Evolutionary conservation across 2,888 invertebrate species (phyloP).

Genomic region (Eristalis pertinax): DNA sequence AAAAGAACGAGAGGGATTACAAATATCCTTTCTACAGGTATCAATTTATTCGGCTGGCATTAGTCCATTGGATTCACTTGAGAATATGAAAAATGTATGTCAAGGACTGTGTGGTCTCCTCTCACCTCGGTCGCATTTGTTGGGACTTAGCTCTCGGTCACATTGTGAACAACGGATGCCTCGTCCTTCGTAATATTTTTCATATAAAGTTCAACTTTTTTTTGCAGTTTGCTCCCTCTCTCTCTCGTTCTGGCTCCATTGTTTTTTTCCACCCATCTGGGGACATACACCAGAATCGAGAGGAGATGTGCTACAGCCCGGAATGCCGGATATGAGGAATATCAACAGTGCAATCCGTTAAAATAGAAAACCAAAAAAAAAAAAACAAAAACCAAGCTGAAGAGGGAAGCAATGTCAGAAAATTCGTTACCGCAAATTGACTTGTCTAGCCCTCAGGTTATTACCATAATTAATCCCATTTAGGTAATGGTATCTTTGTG

Average conservation of each 20-base stretch:
- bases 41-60: constrained; percentile 59
- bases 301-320: constrained; percentile 18
- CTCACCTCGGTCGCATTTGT: background rate
- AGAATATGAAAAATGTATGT: constrained; percentile 49
- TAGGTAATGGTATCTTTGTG: constrained; percentile 49
- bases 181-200: constrained; percentile 51
- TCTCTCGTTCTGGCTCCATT: background rate
- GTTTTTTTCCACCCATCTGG: constrained; percentile 25
- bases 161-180: constrained; percentile 8
- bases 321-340: constrained; percentile 44
- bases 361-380: constrained; percentile 23
- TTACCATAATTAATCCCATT: constrained; percentile 69
- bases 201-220: constrained; percentile 49
- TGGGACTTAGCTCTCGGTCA: background rate
- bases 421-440: constrained; percentile 60
- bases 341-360: constrained; percentile 62
- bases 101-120: constrained; percentile 41
- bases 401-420: constrained; percentile 28
- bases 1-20: constrained; percentile 21
- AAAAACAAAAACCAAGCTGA: constrained; percentile 13
- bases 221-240: background rate
- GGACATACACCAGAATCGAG: constrained; percentile 17
- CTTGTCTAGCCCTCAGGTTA: constrained; percentile 56
- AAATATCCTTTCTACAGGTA: constrained; percentile 53
- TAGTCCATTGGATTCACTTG: constrained; percentile 53